These are phyloP conservation scores for Polydrusus cervinus DNA, from an alignment of 2,888 invertebrate genomes.

Conservation along the genomic window DNA sequence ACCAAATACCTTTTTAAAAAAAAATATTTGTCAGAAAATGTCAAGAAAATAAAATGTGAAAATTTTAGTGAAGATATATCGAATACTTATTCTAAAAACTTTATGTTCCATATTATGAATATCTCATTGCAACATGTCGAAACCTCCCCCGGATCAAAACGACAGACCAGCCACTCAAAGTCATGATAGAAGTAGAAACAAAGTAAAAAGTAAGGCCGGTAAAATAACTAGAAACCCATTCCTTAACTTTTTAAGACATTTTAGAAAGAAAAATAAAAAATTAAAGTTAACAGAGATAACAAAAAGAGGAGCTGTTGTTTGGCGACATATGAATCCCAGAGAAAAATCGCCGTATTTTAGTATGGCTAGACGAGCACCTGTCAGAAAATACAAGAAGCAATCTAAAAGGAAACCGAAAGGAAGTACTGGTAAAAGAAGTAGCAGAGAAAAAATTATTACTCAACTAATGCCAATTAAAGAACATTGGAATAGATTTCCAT, in stretches of 20 bases:
- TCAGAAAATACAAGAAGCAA: constrained; percentile 25
- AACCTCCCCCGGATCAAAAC: neutral
- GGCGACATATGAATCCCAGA: constrained; percentile 58
- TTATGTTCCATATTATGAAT: neutral
- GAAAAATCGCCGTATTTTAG: constrained; percentile 58
- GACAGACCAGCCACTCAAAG: neutral
- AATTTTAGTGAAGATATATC: too few relatives aligned
- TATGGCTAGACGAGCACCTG: constrained; percentile 54
- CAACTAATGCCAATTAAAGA: neutral
- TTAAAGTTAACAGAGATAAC: constrained; percentile 53
- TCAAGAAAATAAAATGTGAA: too few relatives aligned
- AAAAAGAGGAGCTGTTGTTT: constrained; percentile 55
- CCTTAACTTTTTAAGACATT: constrained; percentile 59
- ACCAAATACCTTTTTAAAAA: too few relatives aligned
- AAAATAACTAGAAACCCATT: constrained; percentile 59
- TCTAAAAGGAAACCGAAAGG: constrained; percentile 12
- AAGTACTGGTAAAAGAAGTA: neutral
- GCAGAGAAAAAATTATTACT: neutral
- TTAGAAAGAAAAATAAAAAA: constrained; percentile 54
- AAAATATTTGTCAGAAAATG: too few relatives aligned
- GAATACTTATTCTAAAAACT: neutral
- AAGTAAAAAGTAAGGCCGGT: constrained; percentile 38
- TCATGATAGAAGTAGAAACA: neutral
- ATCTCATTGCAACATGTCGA: constrained; percentile 2
- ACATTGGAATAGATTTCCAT: neutral